phyloP scores from a whole-genome alignment of 2,797 vertebrate species.

The Philypnodon macrostomus region DNA sequence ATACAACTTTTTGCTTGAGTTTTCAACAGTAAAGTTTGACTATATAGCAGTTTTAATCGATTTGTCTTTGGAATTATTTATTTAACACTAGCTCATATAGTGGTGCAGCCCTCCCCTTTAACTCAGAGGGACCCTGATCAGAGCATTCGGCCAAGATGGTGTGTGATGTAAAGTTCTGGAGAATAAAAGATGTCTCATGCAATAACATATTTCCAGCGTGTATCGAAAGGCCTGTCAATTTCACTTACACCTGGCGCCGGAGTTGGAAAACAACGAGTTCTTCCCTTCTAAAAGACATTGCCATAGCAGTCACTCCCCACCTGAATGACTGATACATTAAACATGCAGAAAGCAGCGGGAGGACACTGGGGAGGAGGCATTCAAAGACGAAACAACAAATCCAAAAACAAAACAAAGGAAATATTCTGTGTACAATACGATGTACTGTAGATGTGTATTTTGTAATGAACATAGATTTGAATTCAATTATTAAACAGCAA shows the following conservation, averaged over 20 bases:
- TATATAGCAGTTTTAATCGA: slow-evolving; percentile 59
- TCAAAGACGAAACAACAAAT: slow-evolving; percentile 66
- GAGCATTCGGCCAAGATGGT: slow-evolving; percentile 68
- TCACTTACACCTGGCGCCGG: slow-evolving; percentile 70
- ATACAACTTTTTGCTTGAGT: slow-evolving; percentile 34
- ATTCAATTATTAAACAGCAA: slow-evolving; percentile 16
- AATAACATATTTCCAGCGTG: slow-evolving; percentile 69
- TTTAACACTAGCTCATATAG: slow-evolving; percentile 45
- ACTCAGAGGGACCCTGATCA: slow-evolving; percentile 71
- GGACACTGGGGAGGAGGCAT: slow-evolving; percentile 57
- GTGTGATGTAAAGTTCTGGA: slow-evolving; percentile 77
- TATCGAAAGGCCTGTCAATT: slow-evolving; percentile 77
- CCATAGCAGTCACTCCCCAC: slow-evolving; percentile 74
- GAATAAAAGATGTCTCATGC: slow-evolving; percentile 78
- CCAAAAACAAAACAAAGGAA: slow-evolving; percentile 51
- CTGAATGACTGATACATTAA: slow-evolving; percentile 80
- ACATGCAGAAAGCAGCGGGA: slow-evolving; percentile 73
- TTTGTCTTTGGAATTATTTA: slow-evolving; percentile 70
- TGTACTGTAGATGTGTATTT: slow-evolving; percentile 46
- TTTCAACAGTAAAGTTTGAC: slow-evolving; percentile 55
- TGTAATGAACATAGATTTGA: slow-evolving; percentile 33
- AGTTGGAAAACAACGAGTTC: slow-evolving; percentile 63
- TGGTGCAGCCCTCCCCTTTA: slow-evolving; percentile 46
- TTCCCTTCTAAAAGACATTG: slow-evolving; percentile 67
- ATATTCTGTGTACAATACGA: slow-evolving; percentile 36